These are phyloP conservation scores for Masticophis lateralis DNA, from an alignment of 2,797 vertebrate genomes.

Conservation along the genomic window DNA sequence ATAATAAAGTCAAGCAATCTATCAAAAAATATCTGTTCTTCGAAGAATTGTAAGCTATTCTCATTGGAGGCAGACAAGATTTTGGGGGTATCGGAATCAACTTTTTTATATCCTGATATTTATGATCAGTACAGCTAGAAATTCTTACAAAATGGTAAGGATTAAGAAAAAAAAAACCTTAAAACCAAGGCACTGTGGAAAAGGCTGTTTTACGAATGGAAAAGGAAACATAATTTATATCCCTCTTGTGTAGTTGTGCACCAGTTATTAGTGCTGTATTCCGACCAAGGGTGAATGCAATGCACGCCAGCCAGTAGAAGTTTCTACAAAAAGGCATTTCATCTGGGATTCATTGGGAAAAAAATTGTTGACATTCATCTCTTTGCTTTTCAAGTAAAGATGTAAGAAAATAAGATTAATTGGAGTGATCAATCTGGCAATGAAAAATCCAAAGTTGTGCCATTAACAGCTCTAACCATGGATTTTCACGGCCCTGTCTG, in stretches of 20 bases:
- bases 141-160: neutral
- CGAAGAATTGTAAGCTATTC: neutral
- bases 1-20: neutral
- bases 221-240: neutral
- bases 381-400: constrained; percentile 48
- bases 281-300: neutral
- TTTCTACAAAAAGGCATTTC: constrained; percentile 34
- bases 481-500: constrained; percentile 27
- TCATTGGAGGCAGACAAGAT: neutral
- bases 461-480: constrained; percentile 34
- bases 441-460: constrained; percentile 51
- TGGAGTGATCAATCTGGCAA: constrained; percentile 42
- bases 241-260: neutral
- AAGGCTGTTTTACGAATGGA: neutral
- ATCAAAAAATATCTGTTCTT: neutral
- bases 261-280: neutral
- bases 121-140: neutral
- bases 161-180: neutral
- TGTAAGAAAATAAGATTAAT: constrained; percentile 32
- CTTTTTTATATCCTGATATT: neutral
- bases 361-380: constrained; percentile 34
- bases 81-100: neutral
- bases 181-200: neutral
- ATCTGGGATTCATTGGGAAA: constrained; percentile 37
- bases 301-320: neutral